Percentiles rank a stretch among this genome's conserved stretches.
phyloP scores from a whole-genome alignment of 2,113 vertebrate species.

The Ctenodactylus gundi region DNA sequence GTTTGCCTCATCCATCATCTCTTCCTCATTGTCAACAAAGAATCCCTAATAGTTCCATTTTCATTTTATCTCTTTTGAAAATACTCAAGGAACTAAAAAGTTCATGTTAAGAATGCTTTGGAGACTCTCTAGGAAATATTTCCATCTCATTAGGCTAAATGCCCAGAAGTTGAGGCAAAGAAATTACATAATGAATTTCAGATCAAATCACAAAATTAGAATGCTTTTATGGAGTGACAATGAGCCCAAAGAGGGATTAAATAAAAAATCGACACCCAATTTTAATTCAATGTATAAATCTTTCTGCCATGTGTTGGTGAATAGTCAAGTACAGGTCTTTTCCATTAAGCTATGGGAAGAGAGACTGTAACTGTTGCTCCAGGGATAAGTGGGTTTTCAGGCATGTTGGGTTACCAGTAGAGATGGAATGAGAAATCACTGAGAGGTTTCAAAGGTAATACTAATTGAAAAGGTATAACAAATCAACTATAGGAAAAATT shows the following conservation, averaged over 20 bases:
- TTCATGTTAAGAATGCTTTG: constrained; percentile 55
- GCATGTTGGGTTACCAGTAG: background rate
- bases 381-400: too few species aligned
- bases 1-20: background rate
- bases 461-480: background rate
- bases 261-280: constrained; percentile 52
- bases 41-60: constrained; percentile 42
- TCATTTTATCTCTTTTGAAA: constrained; percentile 51
- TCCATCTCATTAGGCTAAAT: constrained; percentile 74
- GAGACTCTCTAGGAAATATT: constrained; percentile 67
- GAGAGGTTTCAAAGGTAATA: background rate
- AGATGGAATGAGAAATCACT: background rate
- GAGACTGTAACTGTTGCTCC: too few species aligned
- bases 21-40: constrained; percentile 49
- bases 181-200: constrained; percentile 61
- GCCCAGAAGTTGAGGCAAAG: constrained; percentile 65
- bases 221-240: constrained; percentile 51
- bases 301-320: constrained; percentile 15
- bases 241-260: constrained; percentile 33
- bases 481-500: background rate
- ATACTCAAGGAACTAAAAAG: constrained; percentile 50
- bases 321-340: background rate
- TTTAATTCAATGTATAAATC: background rate
- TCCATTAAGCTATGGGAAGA: background rate
- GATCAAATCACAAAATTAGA: constrained; percentile 48